Evolutionary conservation across 2,888 invertebrate genomes (phyloP), one percentile per base, ranked within the genome.

Genomic region (Eupithecia insigniata): DNA sequence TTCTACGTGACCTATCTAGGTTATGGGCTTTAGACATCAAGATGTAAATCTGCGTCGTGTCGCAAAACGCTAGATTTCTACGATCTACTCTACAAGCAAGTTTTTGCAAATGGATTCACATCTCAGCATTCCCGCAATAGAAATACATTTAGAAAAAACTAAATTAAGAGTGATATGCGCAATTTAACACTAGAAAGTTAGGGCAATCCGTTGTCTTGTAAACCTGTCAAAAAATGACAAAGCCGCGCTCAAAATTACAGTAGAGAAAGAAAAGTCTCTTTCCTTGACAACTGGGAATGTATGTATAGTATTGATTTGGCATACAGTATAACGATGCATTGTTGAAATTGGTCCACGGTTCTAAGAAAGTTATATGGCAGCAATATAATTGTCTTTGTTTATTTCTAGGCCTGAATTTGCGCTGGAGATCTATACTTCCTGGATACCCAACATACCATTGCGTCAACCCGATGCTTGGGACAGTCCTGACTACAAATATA

Each of bases 381-480:
- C 26, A 26, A 55, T 4, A 26, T 5, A 55, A 26, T 51, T 55
- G 26, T 12, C 4, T 46, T 22, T 51, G 14, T 60, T 60, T 78
- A 79, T 80, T 85, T 81, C 18, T 89, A 94, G 94, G 76, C 89
- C 90, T 22, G 92, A 94, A 69, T 93, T 90, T 70, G 86, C 88
- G 76, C 81, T 94, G 67, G 94, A 93, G 83, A 88, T 92, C 69
- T 93, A 93, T 75, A 87, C 88, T 12, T 86, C 89, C 7, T 93
- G 93, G 93, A 73, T 89, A 1, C 22, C 78, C 14, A 88, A 89
- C 66, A 81, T 86, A 10, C 91, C 90, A 0, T 1, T 86, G 2
- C 83, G 83, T 26, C 79, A 89, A 22, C 91, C 91, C 8, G 94
- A 94, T 65, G 79, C 85, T 1, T 93, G 93, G 93, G 90, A 92